phyloP scores from a whole-genome alignment of 1,140 invertebrate genomes.

The Hyles euphorbiae region DNA sequence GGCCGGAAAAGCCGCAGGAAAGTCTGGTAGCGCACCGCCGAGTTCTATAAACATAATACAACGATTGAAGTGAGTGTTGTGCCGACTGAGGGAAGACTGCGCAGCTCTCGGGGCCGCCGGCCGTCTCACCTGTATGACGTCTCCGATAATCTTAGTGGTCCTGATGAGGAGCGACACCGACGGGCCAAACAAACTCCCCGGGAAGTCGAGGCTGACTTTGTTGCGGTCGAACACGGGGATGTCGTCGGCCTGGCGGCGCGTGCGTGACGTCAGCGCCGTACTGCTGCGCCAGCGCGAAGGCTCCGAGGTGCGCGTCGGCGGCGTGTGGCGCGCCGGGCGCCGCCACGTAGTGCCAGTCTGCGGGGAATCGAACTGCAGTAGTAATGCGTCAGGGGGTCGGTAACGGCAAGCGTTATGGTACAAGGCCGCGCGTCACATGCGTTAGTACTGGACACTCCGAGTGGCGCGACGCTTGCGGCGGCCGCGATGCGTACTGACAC shows the following conservation, averaged over 20 bases:
- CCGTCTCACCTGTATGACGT: constrained; percentile 79
- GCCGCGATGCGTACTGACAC: too few relatives aligned
- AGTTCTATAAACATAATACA: constrained; percentile 76
- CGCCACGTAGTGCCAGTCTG: constrained; percentile 46
- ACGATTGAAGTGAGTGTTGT: neutral
- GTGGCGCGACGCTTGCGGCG: too few relatives aligned
- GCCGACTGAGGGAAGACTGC: neutral
- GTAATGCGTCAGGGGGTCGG: too few relatives aligned
- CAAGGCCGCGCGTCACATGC: too few relatives aligned
- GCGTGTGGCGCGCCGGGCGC: constrained; percentile 16
- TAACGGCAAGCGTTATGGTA: too few relatives aligned
- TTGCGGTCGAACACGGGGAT: constrained; percentile 82
- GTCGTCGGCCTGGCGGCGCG: constrained; percentile 69
- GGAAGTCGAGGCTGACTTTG: constrained; percentile 79
- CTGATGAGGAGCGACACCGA: constrained; percentile 83
- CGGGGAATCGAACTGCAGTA: constrained; percentile 1
- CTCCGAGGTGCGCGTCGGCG: neutral
- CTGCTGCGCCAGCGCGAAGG: constrained; percentile 3
- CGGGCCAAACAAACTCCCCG: constrained; percentile 80
- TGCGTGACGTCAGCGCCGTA: constrained; percentile 1
- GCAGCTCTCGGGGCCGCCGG: too few relatives aligned
- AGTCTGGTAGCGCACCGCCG: constrained; percentile 80
- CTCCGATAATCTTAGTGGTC: constrained; percentile 80
- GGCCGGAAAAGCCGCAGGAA: constrained; percentile 81
- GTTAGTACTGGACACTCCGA: too few relatives aligned